Evolutionary conservation across 2,888 invertebrate species (phyloP).

Genomic region (Sepiola atlantica): DNA sequence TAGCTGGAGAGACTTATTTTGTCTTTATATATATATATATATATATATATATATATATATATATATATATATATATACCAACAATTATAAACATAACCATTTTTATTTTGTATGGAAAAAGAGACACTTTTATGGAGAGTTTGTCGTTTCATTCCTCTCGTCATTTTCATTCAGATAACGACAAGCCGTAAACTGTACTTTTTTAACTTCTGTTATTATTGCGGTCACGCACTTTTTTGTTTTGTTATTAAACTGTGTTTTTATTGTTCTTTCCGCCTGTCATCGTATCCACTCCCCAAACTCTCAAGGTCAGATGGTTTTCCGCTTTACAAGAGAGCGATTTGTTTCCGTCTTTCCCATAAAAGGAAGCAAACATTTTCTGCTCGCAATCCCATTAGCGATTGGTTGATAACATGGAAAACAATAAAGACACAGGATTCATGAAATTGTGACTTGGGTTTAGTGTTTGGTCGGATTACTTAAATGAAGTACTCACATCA

Average conservation of each 20-base stretch:
- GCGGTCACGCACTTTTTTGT: neutral
- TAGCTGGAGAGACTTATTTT: too few relatives aligned
- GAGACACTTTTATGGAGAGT: neutral
- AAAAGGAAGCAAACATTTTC: neutral
- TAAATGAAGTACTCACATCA: neutral
- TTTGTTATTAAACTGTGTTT: neutral
- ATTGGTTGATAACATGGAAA: neutral
- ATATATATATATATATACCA: too few relatives aligned
- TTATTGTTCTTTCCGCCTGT: neutral
- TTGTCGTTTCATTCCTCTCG: neutral
- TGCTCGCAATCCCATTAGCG: neutral
- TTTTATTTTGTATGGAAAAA: too few relatives aligned
- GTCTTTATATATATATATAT: too few relatives aligned
- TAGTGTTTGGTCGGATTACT: neutral
- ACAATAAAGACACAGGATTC: neutral
- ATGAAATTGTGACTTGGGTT: neutral
- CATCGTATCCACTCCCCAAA: neutral
- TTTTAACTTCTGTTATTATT: neutral
- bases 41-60: too few relatives aligned
- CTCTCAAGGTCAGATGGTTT: neutral
- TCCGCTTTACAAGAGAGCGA: neutral
- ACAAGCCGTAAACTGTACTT: neutral
- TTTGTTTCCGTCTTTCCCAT: slow-evolving; percentile 10
- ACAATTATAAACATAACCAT: too few relatives aligned
- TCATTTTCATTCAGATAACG: neutral